Base-by-base conservation (phyloP, 92 coral and sea anemone genomes). In the Meandrina meandrites region DNA sequence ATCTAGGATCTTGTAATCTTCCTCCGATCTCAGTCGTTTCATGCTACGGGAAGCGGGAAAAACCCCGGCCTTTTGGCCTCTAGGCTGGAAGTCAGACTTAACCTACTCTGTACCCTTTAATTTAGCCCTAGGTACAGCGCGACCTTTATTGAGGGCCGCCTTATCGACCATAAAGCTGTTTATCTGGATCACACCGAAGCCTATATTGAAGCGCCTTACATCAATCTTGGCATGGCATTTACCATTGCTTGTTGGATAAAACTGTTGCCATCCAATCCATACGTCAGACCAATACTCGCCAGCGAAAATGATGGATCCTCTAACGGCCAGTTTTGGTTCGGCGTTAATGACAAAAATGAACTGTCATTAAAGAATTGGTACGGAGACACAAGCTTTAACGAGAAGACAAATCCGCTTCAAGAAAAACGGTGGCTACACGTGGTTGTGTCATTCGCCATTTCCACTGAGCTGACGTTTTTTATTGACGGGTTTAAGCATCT, bases 161-260 rank as follows among this genome's bases (percentile, higher is more conserved):
- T 79, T 70, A 37, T 9, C 22, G 86, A 86, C 5, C 83, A 76
- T 69, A 81, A 77, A 35, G 76, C 92, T 24, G 81, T 91, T 62
- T 91, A 89, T 60, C 80, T 91, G 32, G 94, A 91, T 73, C 82
- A 88, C 35, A 91, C 94, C 15, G 48, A 34, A 27, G 92, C 94
- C 28, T 83, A 50, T 77, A 81, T 86, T 14, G 3, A 28, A 42
- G 73, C 84, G 24, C 85, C 72, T 15, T 62, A 78, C 17, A 34
- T 84, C 5, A 24, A 37, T 5, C 73, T 88, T 14, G 68, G 19
- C 22, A 62, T 58, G 24, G 79, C 77, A 5, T 91, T 88, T 31
- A 84, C 94, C 34, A 84, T 91, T 24, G 85, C 94, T 11, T 88
- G 88, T 30, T 91, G 94, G 94, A 31, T 91, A 51, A 85, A 80